These are phyloP conservation scores for Phycodurus eques DNA, from an alignment of 2,113 vertebrate genomes.

Conservation along the genomic window DNA sequence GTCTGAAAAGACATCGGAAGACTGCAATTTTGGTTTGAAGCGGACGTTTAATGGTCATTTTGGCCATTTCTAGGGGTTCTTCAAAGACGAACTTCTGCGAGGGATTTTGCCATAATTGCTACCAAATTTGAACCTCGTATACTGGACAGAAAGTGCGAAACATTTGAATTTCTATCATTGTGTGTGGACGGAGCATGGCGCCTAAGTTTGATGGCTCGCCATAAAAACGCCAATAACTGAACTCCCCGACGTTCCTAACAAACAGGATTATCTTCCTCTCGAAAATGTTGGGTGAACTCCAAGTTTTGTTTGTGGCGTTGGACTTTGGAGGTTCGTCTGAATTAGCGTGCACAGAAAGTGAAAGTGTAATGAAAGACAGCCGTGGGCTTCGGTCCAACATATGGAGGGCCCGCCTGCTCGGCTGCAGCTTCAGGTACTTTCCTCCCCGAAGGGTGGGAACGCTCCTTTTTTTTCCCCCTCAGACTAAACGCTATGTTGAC, in stretches of 20 bases:
- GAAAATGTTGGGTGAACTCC: not conserved
- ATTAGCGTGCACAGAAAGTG: not conserved
- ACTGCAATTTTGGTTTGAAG: too few species aligned
- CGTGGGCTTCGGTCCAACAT: slow-evolving; percentile 34
- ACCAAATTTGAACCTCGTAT: too few species aligned
- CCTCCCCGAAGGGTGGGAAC: slow-evolving; percentile 5
- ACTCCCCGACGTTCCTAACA: not conserved
- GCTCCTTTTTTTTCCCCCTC: not conserved
- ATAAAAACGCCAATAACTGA: not conserved
- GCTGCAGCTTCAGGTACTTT: slow-evolving; percentile 41
- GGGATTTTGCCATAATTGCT: too few species aligned
- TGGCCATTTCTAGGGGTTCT: too few species aligned
- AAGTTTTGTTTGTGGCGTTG: not conserved
- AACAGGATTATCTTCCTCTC: not conserved
- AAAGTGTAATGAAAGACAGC: slow-evolving; percentile 46
- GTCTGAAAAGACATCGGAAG: too few species aligned
- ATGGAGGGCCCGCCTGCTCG: slow-evolving; percentile 30
- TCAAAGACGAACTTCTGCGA: too few species aligned
- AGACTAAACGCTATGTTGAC: slow-evolving; percentile 3
- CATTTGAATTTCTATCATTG: too few species aligned
- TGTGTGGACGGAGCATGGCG: not conserved
- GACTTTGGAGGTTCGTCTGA: not conserved
- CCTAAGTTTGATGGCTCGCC: not conserved
- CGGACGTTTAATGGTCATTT: too few species aligned
- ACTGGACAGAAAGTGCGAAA: too few species aligned